Evolutionary conservation across 2,888 invertebrate genomes (phyloP).

Genomic region (Eilema depressum): DNA sequence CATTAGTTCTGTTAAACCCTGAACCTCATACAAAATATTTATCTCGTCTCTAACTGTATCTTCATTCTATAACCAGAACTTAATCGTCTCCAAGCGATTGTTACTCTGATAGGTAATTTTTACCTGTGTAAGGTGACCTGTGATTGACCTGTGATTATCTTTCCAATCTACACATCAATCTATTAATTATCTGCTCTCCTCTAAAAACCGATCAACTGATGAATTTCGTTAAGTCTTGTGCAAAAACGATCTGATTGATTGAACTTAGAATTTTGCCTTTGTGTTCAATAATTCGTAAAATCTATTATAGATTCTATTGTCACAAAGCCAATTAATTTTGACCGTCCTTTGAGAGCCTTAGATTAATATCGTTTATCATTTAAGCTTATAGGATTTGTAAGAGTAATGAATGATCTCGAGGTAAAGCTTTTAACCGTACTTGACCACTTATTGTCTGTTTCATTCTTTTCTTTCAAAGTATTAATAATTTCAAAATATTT

Average conservation of each 20-base stretch:
- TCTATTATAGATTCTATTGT: slow-evolving; percentile 24
- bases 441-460: neutral
- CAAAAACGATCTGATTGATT: slow-evolving; percentile 22
- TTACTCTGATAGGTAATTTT: neutral
- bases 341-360: slow-evolving; percentile 19
- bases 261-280: slow-evolving; percentile 25
- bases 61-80: too few species aligned
- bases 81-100: neutral
- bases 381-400: slow-evolving; percentile 13
- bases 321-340: slow-evolving; percentile 34
- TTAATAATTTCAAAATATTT: neutral
- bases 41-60: too few species aligned
- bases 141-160: neutral
- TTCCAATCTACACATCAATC: neutral
- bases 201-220: neutral
- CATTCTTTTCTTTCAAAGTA: neutral
- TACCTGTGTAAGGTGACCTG: neutral
- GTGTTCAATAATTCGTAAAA: slow-evolving; percentile 35
- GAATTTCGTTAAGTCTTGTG: neutral
- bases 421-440: neutral
- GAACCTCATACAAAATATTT: too few species aligned
- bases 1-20: too few species aligned
- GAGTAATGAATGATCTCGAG: slow-evolving; percentile 9
- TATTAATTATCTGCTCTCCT: neutral
- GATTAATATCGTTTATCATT: slow-evolving; percentile 18